These are phyloP conservation scores for Peromyscus aztecus DNA, from an alignment of 2,797 vertebrate genomes.

Conservation along the genomic window DNA sequence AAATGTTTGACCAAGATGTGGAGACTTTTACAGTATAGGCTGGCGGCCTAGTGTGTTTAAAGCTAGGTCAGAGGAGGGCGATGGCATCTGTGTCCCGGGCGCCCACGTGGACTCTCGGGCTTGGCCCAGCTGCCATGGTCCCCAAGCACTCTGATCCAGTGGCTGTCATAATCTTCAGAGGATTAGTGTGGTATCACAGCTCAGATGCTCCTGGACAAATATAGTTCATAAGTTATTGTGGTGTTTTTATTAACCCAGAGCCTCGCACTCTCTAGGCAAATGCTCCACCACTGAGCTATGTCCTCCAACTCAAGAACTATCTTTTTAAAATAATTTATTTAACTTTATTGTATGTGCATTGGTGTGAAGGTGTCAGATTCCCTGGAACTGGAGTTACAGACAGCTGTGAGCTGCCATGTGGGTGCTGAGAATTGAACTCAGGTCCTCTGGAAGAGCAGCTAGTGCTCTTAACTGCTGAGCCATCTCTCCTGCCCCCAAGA, in stretches of 20 bases:
- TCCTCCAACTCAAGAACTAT: neutral
- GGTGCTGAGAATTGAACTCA: neutral
- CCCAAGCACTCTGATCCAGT: neutral
- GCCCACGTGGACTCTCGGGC: neutral
- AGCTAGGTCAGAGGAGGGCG: constrained; percentile 41
- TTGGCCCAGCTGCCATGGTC: neutral
- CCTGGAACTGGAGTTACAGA: neutral
- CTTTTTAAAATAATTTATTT: neutral
- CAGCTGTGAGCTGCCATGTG: neutral
- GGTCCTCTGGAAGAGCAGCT: neutral
- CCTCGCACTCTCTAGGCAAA: neutral
- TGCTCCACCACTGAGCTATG: neutral
- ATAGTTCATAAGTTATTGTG: neutral
- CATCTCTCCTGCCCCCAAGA: neutral
- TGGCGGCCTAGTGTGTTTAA: neutral
- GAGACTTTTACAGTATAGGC: neutral
- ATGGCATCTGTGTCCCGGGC: neutral
- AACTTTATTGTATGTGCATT: neutral
- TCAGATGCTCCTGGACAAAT: neutral
- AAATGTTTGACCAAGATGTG: neutral
- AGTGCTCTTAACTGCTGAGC: neutral
- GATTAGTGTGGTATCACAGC: constrained; percentile 4
- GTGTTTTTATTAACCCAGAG: neutral
- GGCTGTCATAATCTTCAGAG: neutral
- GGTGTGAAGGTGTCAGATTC: neutral